phyloP scores from a whole-genome alignment of 1,140 invertebrate genomes.

The Drosophila santomea region DNA sequence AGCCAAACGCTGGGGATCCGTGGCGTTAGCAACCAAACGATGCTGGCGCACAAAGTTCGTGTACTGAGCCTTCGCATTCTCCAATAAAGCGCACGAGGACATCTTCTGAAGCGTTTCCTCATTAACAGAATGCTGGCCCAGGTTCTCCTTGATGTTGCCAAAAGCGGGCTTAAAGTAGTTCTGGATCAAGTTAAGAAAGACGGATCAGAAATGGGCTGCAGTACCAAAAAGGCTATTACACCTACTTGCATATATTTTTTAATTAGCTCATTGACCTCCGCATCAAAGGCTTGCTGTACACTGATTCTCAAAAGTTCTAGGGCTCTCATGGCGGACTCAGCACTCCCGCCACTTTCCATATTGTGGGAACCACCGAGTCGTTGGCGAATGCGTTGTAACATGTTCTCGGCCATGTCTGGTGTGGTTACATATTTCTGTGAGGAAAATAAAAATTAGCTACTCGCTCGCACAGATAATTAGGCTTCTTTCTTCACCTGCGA shows the following conservation, averaged over 20 bases:
- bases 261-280: slow-evolving; percentile 87
- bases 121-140: slow-evolving; percentile 73
- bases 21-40: slow-evolving; percentile 21
- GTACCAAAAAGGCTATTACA: no score
- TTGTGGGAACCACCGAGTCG: slow-evolving; percentile 62
- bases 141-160: slow-evolving; percentile 81
- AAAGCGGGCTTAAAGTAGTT: slow-evolving; percentile 82
- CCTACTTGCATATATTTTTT: slow-evolving; percentile 87
- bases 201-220: background rate
- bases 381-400: slow-evolving; percentile 71
- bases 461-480: no score
- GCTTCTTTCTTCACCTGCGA: slow-evolving; percentile 32
- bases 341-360: slow-evolving; percentile 60
- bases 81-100: slow-evolving; percentile 76
- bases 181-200: slow-evolving; percentile 25
- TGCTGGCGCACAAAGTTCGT: slow-evolving; percentile 71
- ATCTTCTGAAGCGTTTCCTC: slow-evolving; percentile 81
- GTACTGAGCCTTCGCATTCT: slow-evolving; percentile 82
- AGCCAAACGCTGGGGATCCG: slow-evolving; percentile 57
- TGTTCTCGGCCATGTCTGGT: slow-evolving; percentile 76
- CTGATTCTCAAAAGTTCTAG: slow-evolving; percentile 88
- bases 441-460: background rate
- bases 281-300: slow-evolving; percentile 87
- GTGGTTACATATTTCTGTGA: slow-evolving; percentile 79
- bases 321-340: slow-evolving; percentile 86